Percentiles rank a stretch among this genome's conserved stretches.
phyloP scores from a whole-genome alignment of 2,113 vertebrate genomes.

The Xerus inauris region DNA sequence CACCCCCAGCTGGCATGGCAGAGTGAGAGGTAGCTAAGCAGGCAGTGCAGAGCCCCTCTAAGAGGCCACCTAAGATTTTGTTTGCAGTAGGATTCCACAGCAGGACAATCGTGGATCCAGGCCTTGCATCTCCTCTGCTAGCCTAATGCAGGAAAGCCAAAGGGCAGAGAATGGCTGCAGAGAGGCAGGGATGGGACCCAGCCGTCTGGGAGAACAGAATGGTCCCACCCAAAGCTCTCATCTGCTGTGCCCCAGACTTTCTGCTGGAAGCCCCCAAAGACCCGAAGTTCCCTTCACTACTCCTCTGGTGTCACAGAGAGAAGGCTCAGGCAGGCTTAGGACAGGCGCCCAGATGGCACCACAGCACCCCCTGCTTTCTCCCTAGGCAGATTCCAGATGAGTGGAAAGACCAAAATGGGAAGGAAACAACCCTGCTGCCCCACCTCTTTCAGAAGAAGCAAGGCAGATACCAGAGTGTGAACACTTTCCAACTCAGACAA shows the following conservation, averaged over 20 bases:
- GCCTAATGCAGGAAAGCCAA: neutral
- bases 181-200: neutral
- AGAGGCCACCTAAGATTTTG: neutral
- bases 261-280: neutral
- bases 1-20: fast-evolving
- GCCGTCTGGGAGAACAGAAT: neutral
- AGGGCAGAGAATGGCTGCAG: neutral
- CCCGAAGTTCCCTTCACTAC: neutral
- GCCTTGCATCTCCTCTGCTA: neutral
- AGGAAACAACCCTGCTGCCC: neutral
- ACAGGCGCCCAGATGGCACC: neutral
- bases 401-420: fast-evolving
- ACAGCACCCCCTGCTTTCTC: neutral
- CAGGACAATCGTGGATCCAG: neutral
- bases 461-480: neutral
- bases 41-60: neutral
- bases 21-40: neutral
- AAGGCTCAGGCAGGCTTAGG: neutral
- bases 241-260: neutral
- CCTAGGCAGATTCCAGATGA: neutral
- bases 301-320: neutral
- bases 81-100: no score
- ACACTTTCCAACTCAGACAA: neutral
- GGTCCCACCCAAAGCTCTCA: neutral
- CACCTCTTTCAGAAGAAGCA: neutral